Conservation (phyloP, 2,888 invertebrate genomes). For the Phengaris alcon region DNA sequence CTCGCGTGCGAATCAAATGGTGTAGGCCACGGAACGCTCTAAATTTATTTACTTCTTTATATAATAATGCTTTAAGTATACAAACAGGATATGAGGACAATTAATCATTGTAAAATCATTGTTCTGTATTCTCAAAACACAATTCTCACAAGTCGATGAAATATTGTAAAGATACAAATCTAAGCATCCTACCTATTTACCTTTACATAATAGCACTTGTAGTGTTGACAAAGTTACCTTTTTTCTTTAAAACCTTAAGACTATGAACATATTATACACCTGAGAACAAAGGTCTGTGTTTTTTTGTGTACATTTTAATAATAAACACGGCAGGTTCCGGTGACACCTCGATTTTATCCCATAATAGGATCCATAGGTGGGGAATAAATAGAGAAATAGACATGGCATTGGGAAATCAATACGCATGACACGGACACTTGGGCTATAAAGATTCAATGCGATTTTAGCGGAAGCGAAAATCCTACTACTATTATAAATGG, state of each 20-base stretch:
- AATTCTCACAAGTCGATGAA: not conserved
- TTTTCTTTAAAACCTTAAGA: slow-evolving; percentile 54
- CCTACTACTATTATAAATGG: too few species aligned
- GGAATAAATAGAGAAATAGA: not conserved
- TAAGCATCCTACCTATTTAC: not conserved
- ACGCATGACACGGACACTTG: too few species aligned
- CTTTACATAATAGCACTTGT: slow-evolving; percentile 23
- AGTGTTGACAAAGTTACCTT: slow-evolving; percentile 47
- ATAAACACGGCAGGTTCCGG: slow-evolving; percentile 45
- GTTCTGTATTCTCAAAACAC: not conserved
- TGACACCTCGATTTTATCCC: slow-evolving; percentile 40
- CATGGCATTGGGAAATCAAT: not conserved
- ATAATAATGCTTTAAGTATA: too few species aligned
- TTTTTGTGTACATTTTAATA: slow-evolving; percentile 55
- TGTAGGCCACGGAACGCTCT: too few species aligned
- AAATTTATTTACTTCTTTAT: too few species aligned
- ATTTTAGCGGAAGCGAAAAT: too few species aligned
- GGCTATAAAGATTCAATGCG: too few species aligned
- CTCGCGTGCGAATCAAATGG: too few species aligned
- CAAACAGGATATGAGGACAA: not conserved
- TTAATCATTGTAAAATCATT: not conserved
- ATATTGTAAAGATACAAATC: slow-evolving; percentile 5
- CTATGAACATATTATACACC: slow-evolving; percentile 57
- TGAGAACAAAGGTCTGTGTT: slow-evolving; percentile 51
- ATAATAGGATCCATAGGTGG: slow-evolving; percentile 26